phyloP scores from a whole-genome alignment of 2,888 invertebrate genomes.

The Drosophila koepferae region DNA sequence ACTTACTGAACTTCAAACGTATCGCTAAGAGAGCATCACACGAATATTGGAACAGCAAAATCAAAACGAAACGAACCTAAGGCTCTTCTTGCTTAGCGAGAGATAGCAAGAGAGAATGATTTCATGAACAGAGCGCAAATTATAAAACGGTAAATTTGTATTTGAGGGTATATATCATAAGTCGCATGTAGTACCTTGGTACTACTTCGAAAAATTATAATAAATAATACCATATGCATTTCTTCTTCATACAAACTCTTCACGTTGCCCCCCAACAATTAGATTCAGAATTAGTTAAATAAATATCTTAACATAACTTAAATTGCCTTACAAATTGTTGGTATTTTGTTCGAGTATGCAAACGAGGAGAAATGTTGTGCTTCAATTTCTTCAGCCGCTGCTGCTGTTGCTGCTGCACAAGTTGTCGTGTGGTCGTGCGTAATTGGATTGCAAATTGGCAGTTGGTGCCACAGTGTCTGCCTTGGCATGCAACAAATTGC shows the following conservation, averaged over 20 bases:
- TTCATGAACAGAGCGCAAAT: no score
- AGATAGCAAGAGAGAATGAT: no score
- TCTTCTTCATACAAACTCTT: background rate
- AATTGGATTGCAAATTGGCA: conserved; percentile 7
- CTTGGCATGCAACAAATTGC: conserved; percentile 70
- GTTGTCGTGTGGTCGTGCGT: background rate
- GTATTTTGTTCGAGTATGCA: background rate
- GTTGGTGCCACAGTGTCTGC: conserved; percentile 61
- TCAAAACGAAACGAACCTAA: no score
- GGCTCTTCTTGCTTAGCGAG: no score
- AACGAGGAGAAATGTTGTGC: background rate
- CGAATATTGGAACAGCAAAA: no score
- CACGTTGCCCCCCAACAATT: no score
- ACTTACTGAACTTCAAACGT: no score
- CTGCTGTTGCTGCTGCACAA: background rate
- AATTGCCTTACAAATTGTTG: background rate
- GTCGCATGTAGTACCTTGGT: no score
- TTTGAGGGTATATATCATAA: no score
- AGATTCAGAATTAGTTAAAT: background rate
- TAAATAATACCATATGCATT: background rate
- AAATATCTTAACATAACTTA: background rate
- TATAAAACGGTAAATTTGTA: no score
- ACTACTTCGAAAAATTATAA: no score
- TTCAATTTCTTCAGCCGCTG: background rate
- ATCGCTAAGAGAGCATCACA: no score